Evolutionary conservation across 2,888 invertebrate species (phyloP), one percentile per base, ranked within the genome.

Genomic region (Tinea semifulvella): DNA sequence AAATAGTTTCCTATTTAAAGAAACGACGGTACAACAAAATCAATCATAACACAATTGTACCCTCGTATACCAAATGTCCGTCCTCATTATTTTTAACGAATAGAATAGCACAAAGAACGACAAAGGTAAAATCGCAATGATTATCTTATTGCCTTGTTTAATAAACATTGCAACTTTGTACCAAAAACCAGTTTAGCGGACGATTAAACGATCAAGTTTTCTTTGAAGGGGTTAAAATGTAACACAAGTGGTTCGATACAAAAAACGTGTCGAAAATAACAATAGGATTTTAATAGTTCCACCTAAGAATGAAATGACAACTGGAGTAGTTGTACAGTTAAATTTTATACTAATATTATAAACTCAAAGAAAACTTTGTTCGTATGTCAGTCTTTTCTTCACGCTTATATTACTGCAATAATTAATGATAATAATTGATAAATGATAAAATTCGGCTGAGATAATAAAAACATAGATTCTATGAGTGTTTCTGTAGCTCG

Each of bases 141-240:
- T 31, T 31, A 31, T 31, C 31, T 31, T 36, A 36, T 18, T 17
- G 18, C 5, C 18, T 18, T 36, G 36, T 36, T 76, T 76, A 75
- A 76, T 77, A 79, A 79, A 80, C 75, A 77, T 73, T 65, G 75
- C 71, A 75, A 77, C 75, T 71, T 57, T 74, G 76, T 60, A 55
- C 55, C 45, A 25, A 55, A 65, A 74, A 74, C 69, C 58, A 50
- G 75, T 75, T 64, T 49, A 5, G 14, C 39, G 43, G 46, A 52
- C 57, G 50, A 59, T 67, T 56, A 60, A 59, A 58, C 51, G 54
- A 55, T 55, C 53, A 51, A 53, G 54, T 61, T 52, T 57, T 58
- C 14, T 11, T 17, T 38, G 18, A 38, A n/a, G 31, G 31, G 31
- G 14, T 14, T 11, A 31, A 31, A 38, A 14, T 38, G n/a, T 2